Percentiles rank a stretch among this genome's conserved stretches.
Evolutionary conservation across 2,113 vertebrate species (phyloP).

Genomic region (Tursiops truncatus): DNA sequence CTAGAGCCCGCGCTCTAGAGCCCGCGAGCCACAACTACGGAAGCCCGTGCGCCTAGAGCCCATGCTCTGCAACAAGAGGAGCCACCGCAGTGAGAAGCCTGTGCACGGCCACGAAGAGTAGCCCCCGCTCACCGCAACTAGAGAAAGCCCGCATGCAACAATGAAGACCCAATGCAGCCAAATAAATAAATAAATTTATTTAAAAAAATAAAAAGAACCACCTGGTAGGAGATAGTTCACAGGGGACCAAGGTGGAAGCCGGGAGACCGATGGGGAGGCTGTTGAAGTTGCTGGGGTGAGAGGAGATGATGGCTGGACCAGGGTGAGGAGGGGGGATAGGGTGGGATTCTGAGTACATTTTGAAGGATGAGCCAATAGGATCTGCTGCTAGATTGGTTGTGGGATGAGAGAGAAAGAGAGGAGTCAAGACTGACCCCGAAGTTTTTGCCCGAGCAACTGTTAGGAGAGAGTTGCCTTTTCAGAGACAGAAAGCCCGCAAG

Average conservation of each 20-base stretch:
- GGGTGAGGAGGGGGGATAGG: not conserved
- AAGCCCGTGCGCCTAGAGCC: no score
- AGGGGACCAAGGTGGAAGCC: not conserved
- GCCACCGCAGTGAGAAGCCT: no score
- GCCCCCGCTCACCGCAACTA: no score
- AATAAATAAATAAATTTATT: no score
- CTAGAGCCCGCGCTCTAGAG: no score
- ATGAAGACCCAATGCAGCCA: no score
- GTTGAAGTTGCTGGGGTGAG: not conserved
- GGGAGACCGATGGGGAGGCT: fast-evolving
- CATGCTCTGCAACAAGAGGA: no score
- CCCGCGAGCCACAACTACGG: no score
- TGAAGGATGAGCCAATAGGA: not conserved
- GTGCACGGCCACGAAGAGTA: no score
- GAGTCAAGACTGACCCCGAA: not conserved
- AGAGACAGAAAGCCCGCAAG: not conserved
- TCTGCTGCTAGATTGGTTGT: not conserved
- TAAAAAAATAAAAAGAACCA: not conserved
- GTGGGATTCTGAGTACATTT: not conserved
- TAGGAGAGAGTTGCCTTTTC: not conserved
- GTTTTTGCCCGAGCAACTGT: not conserved
- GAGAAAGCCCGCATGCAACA: fast-evolving
- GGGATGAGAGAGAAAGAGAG: not conserved
- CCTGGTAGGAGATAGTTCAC: not conserved
- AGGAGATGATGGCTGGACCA: not conserved